Evolutionary conservation across 2,888 invertebrate genomes (phyloP).

Genomic region (Ennomos quercinarius): DNA sequence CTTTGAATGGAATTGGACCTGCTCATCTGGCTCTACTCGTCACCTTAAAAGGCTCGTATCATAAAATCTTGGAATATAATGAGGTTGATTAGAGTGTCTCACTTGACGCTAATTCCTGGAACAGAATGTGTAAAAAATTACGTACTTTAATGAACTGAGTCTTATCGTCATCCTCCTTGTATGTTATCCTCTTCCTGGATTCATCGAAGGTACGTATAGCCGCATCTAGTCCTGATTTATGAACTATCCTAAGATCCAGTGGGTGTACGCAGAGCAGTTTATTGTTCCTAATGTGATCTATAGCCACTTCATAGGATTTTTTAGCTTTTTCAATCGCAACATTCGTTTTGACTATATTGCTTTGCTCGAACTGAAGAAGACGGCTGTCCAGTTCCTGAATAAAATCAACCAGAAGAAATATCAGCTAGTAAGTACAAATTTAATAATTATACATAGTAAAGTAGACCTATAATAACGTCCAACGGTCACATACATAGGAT

Average conservation of each 20-base stretch:
- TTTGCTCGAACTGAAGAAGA: conserved; percentile 1
- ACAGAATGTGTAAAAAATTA: not conserved
- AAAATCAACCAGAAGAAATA: not conserved
- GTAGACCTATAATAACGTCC: no score
- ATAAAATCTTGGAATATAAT: no score
- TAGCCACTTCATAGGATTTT: conserved; percentile 10
- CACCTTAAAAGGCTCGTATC: no score
- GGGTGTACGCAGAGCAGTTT: conserved; percentile 24
- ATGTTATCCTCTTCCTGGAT: conserved; percentile 10
- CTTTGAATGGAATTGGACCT: no score
- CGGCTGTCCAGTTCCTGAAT: conserved; percentile 4
- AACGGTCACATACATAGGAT: no score
- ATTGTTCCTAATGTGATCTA: conserved; percentile 3
- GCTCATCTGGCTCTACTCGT: no score
- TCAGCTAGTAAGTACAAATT: not conserved
- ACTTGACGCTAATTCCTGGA: no score
- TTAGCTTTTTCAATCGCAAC: not conserved
- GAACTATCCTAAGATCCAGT: conserved; percentile 9
- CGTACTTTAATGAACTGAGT: conserved; percentile 3
- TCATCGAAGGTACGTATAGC: conserved; percentile 16
- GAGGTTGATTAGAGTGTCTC: no score
- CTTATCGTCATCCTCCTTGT: conserved; percentile 5
- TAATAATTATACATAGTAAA: not conserved
- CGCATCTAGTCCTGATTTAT: conserved; percentile 9
- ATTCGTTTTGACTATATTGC: not conserved